Conservation (phyloP, 1,140 invertebrate species). For the Frieseomelitta varia region DNA sequence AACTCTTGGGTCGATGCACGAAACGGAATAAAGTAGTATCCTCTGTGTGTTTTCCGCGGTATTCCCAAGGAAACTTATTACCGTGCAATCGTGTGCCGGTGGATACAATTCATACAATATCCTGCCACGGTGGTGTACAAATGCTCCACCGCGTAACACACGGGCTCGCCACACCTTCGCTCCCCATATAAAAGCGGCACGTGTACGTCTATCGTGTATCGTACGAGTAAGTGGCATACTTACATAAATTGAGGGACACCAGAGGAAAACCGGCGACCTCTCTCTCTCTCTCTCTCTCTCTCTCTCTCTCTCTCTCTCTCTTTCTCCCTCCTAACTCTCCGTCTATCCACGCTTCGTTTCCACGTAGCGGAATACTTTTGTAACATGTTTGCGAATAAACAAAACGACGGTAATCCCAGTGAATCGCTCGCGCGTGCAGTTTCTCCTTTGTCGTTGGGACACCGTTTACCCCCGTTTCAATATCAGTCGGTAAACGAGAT, state of each 20-base stretch:
- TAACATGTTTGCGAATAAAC: constrained; percentile 71
- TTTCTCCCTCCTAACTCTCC: neutral
- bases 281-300: neutral
- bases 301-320: neutral
- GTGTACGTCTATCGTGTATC: neutral
- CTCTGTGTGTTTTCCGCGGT: constrained; percentile 34
- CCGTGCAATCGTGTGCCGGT: constrained; percentile 55
- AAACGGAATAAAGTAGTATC: constrained; percentile 71
- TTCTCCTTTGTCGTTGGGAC: constrained; percentile 58
- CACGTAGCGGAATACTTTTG: constrained; percentile 35
- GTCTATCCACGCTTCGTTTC: neutral
- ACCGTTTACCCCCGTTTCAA: constrained; percentile 64
- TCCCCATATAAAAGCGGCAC: constrained; percentile 18
- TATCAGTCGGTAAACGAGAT: constrained; percentile 71
- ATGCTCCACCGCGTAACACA: neutral
- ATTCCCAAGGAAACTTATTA: constrained; percentile 76
- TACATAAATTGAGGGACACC: constrained; percentile 55
- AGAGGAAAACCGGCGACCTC: neutral
- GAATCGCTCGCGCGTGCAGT: constrained; percentile 59
- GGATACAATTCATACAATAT: constrained; percentile 55
- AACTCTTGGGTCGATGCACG: constrained; percentile 51
- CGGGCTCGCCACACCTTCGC: neutral
- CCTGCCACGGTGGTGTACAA: neutral
- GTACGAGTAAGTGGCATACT: constrained; percentile 46
- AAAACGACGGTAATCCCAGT: constrained; percentile 69